Evolutionary conservation across 2,888 invertebrate species (phyloP), one percentile per base, ranked within the genome.

Genomic region (Linnaemya vulpina): DNA sequence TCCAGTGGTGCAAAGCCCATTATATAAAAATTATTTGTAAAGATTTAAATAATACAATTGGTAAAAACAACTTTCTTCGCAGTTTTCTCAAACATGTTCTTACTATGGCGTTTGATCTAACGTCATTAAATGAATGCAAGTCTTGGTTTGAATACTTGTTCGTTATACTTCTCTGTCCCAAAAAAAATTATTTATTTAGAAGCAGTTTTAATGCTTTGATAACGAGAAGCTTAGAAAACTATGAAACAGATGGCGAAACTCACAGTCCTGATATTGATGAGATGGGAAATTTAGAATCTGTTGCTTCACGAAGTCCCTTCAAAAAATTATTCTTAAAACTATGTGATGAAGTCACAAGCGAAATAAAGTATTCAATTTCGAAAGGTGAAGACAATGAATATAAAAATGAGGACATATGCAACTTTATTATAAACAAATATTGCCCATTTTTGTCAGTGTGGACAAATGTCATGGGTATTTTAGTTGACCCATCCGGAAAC

Each of bases 1-100:
- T 62, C n/a, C 62, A 74, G 25, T 73, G 60, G 75, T 75, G 53
- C 22, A 75, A 75, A 65, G 25, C 60, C 3, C 74, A 74, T 65
- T 65, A 65, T 9, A 75, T 74, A 51, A 49, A 74, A 8, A 53
- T 75, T 11, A 53, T 65, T 17, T 55, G 65, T 7, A 63, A 43
- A n/a, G 65, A 75, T 22, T 65, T 65, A 35, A 62, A 75, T 13
- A 65, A 43, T 15, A 51, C 17, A 75, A 40, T 75, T 15, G 65
- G 30, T 7, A 65, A 40, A 53, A n/a, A 38, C 5, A 46, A 25
- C 15, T 11, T 11, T 20, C 13, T 63, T 1, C 40, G 63, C 7
- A 30, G 63, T 35, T 53, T 65, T 1, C 8, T 75, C 3, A 75
- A 75, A 15, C 17, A 43, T 17, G 63, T 40, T 53, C 43, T 75